Base-by-base conservation (phyloP, 2,888 invertebrate genomes). In the Anthrax anthrax region DNA sequence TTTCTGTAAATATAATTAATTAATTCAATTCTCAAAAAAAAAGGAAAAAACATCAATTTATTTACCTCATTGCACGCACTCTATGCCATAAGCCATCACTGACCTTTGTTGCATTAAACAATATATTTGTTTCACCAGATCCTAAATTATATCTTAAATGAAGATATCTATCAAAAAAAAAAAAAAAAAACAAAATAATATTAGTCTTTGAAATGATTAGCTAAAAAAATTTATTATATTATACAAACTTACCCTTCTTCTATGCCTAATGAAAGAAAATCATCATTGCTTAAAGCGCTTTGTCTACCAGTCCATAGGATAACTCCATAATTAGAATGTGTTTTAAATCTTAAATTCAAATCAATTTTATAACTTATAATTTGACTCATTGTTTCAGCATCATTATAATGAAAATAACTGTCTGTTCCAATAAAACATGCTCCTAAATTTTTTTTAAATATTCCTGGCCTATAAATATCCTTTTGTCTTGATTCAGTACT, bases 31-130 rank as follows among this genome's bases (percentile, higher is more conserved):
- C 5, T 23, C 23, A 8, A 23, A 23, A 8, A 23, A 23, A 23
- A 23, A n/a, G n/a, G n/a, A 38, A 43, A 44, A 39, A 43, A 18
- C 38, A 18, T 10, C 34, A 41, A 23, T 8, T 29, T 27, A 55
- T 61, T 64, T 65, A 85, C 86, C 85, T 80, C 55, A 80, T 77
- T 37, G 81, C 80, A 60, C 80, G 74, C 50, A 86, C 75, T 51
- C 80, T 72, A 67, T 88, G 87, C 87, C 87, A 68, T 8, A 86
- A 73, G 38, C 91, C 91, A 65, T 95, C 92, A 68, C 89, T 86
- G 37, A 95, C 80, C 63, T 80, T 80, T 13, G 88, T 84, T 56
- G 78, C 76, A 67, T 92, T 92, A 57, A 89, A 88, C 51, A 81
- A 75, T 44, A 94, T 82, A 52, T 82, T 75, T 43, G 85, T 84